Percentiles rank a stretch among this genome's conserved stretches.
Conservation (phyloP, 2,113 vertebrate species). For the Dicaeum eximium region DNA sequence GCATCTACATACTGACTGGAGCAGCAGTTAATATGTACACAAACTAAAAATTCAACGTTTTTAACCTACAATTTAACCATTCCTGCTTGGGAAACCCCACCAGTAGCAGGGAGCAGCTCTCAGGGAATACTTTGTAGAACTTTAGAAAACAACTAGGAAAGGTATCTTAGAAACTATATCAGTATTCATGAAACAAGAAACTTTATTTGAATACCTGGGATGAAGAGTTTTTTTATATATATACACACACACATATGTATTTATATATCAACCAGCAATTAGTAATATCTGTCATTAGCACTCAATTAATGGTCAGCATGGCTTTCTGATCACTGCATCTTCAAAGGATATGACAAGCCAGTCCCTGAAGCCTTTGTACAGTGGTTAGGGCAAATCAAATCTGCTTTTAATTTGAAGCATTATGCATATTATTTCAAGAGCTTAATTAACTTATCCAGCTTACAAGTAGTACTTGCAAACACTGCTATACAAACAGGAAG, state of each 20-base stretch:
- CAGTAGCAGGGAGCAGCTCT: fast-evolving
- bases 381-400: background rate
- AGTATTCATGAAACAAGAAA: background rate
- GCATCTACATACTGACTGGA: background rate
- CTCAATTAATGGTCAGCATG: background rate
- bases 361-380: background rate
- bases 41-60: background rate
- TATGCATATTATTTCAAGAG: background rate
- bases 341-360: background rate
- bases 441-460: background rate
- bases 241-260: background rate
- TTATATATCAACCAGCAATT: background rate
- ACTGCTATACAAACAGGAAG: background rate
- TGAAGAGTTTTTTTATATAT: background rate
- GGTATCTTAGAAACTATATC: background rate
- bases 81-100: background rate
- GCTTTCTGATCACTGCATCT: background rate
- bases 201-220: background rate
- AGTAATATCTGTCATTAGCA: background rate
- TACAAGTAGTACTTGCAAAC: background rate
- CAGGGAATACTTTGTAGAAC: background rate
- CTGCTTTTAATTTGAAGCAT: conserved; percentile 10
- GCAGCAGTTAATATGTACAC: background rate
- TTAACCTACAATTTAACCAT: background rate
- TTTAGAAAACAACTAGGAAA: background rate